These are phyloP conservation scores for Ceryle rudis DNA, from an alignment of 2,797 vertebrate genomes.

Conservation along the genomic window DNA sequence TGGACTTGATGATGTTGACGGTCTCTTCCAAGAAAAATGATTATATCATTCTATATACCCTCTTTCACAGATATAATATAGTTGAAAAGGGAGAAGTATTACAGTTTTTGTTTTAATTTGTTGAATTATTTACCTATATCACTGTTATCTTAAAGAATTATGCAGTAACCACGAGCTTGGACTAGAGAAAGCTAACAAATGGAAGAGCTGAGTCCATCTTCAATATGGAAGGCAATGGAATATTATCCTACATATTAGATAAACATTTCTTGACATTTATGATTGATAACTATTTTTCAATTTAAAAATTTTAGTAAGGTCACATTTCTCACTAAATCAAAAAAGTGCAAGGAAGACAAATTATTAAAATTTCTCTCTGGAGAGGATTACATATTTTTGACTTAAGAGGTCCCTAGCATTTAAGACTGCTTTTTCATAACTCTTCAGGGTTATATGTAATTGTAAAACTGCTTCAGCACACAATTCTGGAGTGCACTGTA, in stretches of 20 bases:
- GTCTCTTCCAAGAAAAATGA: no score
- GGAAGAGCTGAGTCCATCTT: background rate
- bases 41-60: no score
- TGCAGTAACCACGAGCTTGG: background rate
- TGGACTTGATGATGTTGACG: no score
- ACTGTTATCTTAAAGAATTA: background rate
- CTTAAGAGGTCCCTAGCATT: background rate
- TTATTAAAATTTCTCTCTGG: background rate
- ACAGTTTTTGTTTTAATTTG: background rate
- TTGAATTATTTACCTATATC: background rate
- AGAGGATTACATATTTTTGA: background rate
- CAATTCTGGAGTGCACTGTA: background rate
- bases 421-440: background rate
- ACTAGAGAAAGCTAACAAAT: background rate
- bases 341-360: background rate
- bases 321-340: background rate
- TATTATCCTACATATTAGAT: background rate
- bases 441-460: background rate
- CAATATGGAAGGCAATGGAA: background rate
- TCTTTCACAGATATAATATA: background rate
- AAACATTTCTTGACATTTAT: background rate
- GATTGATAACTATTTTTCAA: background rate
- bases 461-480: background rate
- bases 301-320: background rate
- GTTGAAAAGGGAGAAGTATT: background rate